A percentile compares a stretch with the other conserved stretches of the same genome.
Evolutionary conservation across 2,113 vertebrate species (phyloP).

Genomic region (Sciurus niger): DNA sequence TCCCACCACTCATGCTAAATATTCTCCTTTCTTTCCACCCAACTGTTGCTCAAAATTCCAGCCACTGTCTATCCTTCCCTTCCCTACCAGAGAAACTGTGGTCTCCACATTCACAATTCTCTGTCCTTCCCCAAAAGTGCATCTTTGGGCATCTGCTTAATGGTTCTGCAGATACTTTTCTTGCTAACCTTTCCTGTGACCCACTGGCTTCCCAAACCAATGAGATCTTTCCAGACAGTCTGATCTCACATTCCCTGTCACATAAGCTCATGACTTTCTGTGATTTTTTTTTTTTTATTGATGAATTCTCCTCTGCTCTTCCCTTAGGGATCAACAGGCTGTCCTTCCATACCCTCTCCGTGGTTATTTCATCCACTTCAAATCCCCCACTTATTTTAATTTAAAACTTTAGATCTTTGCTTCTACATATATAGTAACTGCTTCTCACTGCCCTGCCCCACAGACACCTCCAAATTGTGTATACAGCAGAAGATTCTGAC

Average conservation of each 20-base stretch:
- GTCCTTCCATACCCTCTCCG: not conserved
- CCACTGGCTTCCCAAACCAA: not conserved
- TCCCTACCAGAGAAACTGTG: not conserved
- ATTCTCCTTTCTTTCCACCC: not conserved
- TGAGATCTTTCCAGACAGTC: not conserved
- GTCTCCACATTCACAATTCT: not conserved
- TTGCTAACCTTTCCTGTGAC: accelerated
- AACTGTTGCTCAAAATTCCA: not conserved
- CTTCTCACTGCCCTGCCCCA: not conserved
- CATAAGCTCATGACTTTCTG: not conserved
- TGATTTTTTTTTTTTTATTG: not conserved
- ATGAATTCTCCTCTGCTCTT: not conserved
- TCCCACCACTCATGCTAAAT: not conserved
- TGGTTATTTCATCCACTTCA: not conserved
- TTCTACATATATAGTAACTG: not conserved
- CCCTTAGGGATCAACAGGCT: not conserved
- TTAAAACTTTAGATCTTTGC: not conserved
- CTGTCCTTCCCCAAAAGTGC: not conserved
- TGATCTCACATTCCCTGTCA: not conserved
- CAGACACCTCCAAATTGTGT: not conserved
- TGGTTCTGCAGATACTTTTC: not conserved
- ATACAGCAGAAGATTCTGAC: not conserved
- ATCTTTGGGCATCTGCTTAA: not conserved
- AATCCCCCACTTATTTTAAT: not conserved
- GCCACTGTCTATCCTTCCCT: not conserved